A percentile compares a stretch with the other conserved stretches of the same genome.
These are phyloP conservation scores for Leptopilina syphax DNA, from an alignment of 2,888 invertebrate genomes.

Conservation along the genomic window DNA sequence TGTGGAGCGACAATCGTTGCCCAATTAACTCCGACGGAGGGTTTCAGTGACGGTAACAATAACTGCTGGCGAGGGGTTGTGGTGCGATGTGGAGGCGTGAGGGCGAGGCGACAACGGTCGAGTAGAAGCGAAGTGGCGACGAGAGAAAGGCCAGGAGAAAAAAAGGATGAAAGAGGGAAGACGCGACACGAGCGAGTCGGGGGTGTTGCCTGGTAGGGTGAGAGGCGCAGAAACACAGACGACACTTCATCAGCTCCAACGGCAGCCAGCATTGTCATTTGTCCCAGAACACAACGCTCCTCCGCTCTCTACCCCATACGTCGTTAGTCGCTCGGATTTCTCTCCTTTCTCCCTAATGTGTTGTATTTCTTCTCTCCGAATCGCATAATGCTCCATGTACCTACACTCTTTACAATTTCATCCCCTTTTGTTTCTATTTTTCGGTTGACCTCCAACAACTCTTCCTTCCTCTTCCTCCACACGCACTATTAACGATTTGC, in stretches of 20 bases:
- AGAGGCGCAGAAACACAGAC: slow-evolving; percentile 62
- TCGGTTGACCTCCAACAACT: slow-evolving; percentile 15
- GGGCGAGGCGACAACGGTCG: slow-evolving; percentile 58
- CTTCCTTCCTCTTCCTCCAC: background rate
- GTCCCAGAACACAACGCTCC: slow-evolving; percentile 64
- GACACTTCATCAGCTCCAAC: slow-evolving; percentile 73
- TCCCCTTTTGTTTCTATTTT: slow-evolving; percentile 61
- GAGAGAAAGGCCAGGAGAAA: slow-evolving; percentile 3
- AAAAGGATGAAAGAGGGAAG: slow-evolving; percentile 21
- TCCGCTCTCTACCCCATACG: slow-evolving; percentile 64
- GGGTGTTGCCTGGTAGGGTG: slow-evolving; percentile 46
- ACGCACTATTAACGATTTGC: too few relatives aligned
- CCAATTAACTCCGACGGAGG: slow-evolving; percentile 72
- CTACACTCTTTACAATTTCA: slow-evolving; percentile 70
- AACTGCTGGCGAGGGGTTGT: slow-evolving; percentile 56
- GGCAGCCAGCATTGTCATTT: slow-evolving; percentile 72
- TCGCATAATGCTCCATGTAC: slow-evolving; percentile 54
- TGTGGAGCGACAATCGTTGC: slow-evolving; percentile 66
- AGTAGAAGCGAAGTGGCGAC: slow-evolving; percentile 25
- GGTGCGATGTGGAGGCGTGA: slow-evolving; percentile 53
- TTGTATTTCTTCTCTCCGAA: slow-evolving; percentile 48
- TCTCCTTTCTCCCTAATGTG: slow-evolving; percentile 46
- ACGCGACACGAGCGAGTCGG: slow-evolving; percentile 43
- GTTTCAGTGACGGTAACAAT: slow-evolving; percentile 70
- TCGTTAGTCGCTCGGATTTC: slow-evolving; percentile 60